Percentiles rank a stretch among this genome's conserved stretches.
phyloP scores from a whole-genome alignment of 2,113 vertebrate genomes.

The Daphoenositta chrysoptera region DNA sequence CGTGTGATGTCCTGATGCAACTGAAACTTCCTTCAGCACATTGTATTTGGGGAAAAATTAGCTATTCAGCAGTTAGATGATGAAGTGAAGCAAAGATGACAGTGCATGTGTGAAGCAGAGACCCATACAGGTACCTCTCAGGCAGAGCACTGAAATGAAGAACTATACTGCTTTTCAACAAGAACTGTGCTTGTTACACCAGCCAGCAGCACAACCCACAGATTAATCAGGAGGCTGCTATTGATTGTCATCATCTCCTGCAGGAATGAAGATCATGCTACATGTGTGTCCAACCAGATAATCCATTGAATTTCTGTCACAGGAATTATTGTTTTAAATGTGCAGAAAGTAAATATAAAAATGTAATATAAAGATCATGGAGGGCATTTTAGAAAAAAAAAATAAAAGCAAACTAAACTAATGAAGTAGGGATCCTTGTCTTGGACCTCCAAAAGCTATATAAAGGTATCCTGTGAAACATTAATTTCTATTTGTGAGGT shows the following conservation, averaged over 20 bases:
- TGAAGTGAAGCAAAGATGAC: not conserved
- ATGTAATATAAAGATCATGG: not conserved
- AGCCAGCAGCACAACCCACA: not conserved
- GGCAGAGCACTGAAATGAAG: not conserved
- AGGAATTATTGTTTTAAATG: not conserved
- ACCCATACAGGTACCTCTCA: not conserved
- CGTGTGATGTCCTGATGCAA: not conserved
- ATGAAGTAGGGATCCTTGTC: not conserved
- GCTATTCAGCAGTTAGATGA: not conserved
- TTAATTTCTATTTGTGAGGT: not conserved
- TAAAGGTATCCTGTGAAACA: not conserved
- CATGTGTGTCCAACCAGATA: not conserved
- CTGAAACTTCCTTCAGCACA: not conserved
- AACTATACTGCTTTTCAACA: not conserved
- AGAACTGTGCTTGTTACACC: not conserved
- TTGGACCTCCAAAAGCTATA: not conserved
- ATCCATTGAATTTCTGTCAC: slow-evolving; percentile 1
- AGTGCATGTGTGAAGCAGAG: not conserved
- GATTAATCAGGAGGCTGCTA: not conserved
- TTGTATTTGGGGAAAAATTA: not conserved
- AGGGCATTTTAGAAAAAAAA: not conserved
- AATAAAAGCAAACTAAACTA: not conserved
- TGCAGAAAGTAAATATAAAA: not conserved
- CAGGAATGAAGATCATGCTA: not conserved
- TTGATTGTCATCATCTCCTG: not conserved